Conservation (phyloP, 2,888 invertebrate species). For the Saturnia pavonia region DNA sequence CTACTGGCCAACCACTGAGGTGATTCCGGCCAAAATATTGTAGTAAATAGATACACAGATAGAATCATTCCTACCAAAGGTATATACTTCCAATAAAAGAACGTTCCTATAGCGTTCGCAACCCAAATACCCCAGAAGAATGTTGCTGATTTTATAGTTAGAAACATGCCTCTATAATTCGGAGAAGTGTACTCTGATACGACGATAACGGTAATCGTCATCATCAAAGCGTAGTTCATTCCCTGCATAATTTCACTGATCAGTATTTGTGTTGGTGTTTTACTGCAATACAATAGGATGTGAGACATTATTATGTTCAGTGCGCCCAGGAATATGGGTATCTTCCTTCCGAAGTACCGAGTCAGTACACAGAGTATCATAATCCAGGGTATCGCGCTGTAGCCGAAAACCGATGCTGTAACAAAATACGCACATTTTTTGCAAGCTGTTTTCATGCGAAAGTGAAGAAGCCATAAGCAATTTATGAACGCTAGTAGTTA, state of each 20-base stretch:
- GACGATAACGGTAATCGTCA: constrained; percentile 36
- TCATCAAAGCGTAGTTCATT: constrained; percentile 33
- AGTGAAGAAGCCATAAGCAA: too few relatives aligned
- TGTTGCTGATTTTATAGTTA: constrained; percentile 42
- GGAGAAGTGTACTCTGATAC: constrained; percentile 41
- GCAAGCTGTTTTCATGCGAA: too few relatives aligned
- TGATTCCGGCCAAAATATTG: constrained; percentile 38
- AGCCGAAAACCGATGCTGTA: constrained; percentile 44
- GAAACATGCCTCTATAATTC: constrained; percentile 38
- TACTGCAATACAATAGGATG: constrained; percentile 36
- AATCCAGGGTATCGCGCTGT: constrained; percentile 42
- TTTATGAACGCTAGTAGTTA: too few relatives aligned
- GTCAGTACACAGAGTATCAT: constrained; percentile 37
- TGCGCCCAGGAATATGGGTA: constrained; percentile 36
- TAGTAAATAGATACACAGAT: constrained; percentile 26
- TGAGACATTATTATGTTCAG: constrained; percentile 33
- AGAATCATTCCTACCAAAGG: constrained; percentile 33
- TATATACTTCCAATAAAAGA: constrained; percentile 41
- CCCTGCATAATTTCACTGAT: constrained; percentile 42
- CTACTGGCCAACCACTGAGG: constrained; percentile 43
- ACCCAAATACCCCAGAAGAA: constrained; percentile 44
- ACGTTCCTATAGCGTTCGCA: constrained; percentile 44
- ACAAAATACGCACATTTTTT: constrained; percentile 25
- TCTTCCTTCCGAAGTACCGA: constrained; percentile 37
- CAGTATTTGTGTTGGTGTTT: constrained; percentile 35